Evolutionary conservation across 2,113 vertebrate genomes (phyloP).

Genomic region (Melanocharis versteri): DNA sequence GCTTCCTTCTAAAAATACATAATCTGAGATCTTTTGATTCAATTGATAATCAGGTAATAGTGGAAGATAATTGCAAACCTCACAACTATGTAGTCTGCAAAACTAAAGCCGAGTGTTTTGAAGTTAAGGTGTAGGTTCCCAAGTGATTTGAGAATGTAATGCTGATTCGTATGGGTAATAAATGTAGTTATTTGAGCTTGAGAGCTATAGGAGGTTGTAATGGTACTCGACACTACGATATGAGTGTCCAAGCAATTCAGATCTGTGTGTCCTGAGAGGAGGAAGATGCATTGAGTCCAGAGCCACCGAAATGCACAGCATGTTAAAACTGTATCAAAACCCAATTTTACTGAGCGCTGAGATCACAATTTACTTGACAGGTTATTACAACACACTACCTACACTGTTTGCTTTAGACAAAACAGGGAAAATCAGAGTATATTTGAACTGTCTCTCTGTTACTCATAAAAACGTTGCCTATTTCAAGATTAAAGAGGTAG

Average conservation of each 20-base stretch:
- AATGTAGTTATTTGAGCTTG: not conserved
- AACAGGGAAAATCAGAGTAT: not conserved
- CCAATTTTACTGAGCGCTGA: not conserved
- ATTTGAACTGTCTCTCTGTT: not conserved
- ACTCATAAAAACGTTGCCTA: not conserved
- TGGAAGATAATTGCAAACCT: slow-evolving; percentile 38
- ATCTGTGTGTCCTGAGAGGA: not conserved
- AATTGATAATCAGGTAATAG: slow-evolving; percentile 46
- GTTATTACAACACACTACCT: not conserved
- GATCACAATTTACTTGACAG: not conserved
- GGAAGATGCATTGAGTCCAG: not conserved
- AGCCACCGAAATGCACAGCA: not conserved
- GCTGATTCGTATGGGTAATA: not conserved
- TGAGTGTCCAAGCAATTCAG: rapidly evolving
- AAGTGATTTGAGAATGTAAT: not conserved
- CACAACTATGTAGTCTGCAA: not conserved
- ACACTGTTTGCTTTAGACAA: not conserved
- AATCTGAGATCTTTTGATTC: slow-evolving; percentile 26
- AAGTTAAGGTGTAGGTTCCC: not conserved
- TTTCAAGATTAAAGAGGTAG: not conserved
- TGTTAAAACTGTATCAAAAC: not conserved
- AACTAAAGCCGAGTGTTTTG: slow-evolving; percentile 2
- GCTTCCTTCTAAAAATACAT: slow-evolving; percentile 30
- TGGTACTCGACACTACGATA: not conserved
- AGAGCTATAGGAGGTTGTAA: not conserved